Conservation (phyloP, 2,888 invertebrate genomes). For the Oligia latruncula region DNA sequence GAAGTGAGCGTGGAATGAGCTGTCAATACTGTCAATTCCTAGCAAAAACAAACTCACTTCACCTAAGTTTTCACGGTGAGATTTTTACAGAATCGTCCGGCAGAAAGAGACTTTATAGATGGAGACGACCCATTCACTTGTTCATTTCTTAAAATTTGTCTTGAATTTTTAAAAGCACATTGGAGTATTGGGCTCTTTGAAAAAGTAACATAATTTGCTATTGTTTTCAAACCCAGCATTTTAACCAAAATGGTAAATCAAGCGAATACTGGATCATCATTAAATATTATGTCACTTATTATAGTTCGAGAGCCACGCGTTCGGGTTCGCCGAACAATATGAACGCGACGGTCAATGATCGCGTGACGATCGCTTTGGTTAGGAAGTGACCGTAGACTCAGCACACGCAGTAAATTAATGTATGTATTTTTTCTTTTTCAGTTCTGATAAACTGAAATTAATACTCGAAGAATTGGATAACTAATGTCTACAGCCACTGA, state of each 20-base stretch:
- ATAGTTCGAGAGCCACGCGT: background rate
- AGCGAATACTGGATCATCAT: too few relatives aligned
- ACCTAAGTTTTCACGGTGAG: too few relatives aligned
- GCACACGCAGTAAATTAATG: background rate
- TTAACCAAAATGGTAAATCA: background rate
- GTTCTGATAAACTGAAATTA: background rate
- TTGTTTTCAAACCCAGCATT: background rate
- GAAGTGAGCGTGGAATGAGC: too few relatives aligned
- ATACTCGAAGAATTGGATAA: conserved; percentile 4
- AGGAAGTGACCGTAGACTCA: too few relatives aligned
- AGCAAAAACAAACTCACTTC: too few relatives aligned
- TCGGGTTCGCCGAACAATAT: background rate
- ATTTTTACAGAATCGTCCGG: too few relatives aligned
- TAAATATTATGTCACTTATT: background rate
- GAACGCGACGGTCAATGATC: background rate
- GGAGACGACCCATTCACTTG: background rate
- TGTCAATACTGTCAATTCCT: too few relatives aligned
- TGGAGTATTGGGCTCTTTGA: too few relatives aligned
- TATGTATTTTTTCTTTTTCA: background rate
- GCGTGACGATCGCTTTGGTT: background rate
- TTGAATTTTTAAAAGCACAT: background rate
- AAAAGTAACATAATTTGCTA: background rate
- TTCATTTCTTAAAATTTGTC: background rate
- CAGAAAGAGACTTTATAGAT: background rate
- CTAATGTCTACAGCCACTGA: background rate